A percentile compares a stretch with the other conserved stretches of the same genome.
These are phyloP conservation scores for Fulica atra DNA, from an alignment of 2,113 vertebrate genomes.

Conservation along the genomic window DNA sequence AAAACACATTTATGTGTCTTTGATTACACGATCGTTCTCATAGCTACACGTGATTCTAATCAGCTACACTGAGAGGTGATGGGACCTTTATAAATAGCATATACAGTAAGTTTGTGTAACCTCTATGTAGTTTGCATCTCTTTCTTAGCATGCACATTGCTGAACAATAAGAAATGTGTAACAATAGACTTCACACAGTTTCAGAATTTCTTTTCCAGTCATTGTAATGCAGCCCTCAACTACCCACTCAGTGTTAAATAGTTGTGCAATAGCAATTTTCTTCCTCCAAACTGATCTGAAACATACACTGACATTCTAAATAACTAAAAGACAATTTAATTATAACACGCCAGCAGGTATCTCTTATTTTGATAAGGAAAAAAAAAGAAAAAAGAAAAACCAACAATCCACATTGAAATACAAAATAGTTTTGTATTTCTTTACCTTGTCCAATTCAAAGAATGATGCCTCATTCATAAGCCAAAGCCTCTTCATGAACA, in stretches of 20 bases:
- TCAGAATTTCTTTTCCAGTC: background rate
- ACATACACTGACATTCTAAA: background rate
- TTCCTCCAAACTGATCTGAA: background rate
- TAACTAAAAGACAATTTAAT: background rate
- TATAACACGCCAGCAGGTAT: background rate
- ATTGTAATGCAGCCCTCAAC: background rate
- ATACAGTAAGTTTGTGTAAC: constrained; percentile 21
- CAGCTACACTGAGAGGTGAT: constrained; percentile 23
- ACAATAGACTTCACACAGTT: background rate
- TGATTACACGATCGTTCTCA: constrained; percentile 67
- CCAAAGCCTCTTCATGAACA: background rate
- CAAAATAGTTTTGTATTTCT: background rate
- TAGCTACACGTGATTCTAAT: constrained; percentile 68
- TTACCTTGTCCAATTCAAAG: background rate
- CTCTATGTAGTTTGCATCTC: background rate
- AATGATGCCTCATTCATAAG: background rate
- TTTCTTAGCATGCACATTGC: background rate
- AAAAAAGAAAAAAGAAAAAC: background rate
- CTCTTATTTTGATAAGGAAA: background rate
- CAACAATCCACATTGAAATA: background rate
- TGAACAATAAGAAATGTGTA: background rate
- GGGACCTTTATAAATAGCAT: constrained; percentile 53
- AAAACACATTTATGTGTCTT: constrained; percentile 50
- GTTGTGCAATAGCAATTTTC: background rate
- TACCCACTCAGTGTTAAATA: background rate